phyloP scores from a whole-genome alignment of 2,888 invertebrate genomes.

The Agrochola lota region DNA sequence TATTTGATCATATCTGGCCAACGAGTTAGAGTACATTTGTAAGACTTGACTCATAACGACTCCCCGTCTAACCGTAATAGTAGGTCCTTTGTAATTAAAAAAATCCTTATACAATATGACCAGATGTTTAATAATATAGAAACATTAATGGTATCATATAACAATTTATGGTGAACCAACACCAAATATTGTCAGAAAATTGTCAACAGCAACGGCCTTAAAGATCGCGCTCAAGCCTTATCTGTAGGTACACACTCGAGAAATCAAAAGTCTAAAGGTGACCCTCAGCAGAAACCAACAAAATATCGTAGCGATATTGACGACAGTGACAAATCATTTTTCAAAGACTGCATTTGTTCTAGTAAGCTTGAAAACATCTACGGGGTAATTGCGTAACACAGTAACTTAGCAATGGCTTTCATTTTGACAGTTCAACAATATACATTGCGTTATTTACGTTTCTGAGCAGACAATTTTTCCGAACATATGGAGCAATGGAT shows the following conservation, averaged over 20 bases:
- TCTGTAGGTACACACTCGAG: not conserved
- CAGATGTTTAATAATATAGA: not conserved
- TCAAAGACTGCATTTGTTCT: constrained; percentile 5
- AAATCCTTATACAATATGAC: not conserved
- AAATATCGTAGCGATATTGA: not conserved
- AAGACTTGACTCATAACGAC: not conserved
- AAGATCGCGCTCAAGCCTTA: too few relatives aligned
- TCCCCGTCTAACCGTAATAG: not conserved
- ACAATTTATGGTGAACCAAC: not conserved
- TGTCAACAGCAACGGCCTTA: not conserved
- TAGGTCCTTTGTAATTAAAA: not conserved
- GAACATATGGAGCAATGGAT: too few relatives aligned
- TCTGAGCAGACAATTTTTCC: too few relatives aligned
- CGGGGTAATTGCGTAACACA: too few relatives aligned
- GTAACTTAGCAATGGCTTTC: too few relatives aligned
- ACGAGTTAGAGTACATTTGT: not conserved
- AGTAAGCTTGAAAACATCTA: constrained; percentile 22
- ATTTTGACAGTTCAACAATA: too few relatives aligned
- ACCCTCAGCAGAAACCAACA: not conserved
- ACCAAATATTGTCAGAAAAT: not conserved
- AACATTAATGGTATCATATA: not conserved
- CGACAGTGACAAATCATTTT: constrained; percentile 8
- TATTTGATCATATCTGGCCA: not conserved
- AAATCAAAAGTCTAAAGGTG: not conserved
- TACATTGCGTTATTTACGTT: too few relatives aligned